Base-by-base conservation (phyloP, 1,140 invertebrate species). In the Prorops nasuta region DNA sequence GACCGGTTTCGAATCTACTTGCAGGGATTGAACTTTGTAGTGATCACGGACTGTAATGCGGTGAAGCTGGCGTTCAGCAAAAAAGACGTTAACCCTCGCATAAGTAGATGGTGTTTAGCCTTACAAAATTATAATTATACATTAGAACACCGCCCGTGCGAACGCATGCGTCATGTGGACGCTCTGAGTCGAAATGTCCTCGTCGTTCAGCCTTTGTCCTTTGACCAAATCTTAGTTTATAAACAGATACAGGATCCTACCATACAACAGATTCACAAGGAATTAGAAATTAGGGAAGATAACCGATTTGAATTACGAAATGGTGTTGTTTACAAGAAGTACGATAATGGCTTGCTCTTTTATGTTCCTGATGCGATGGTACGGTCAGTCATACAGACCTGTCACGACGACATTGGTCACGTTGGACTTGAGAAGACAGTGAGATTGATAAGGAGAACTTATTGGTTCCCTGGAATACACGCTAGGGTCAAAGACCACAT, bases 361-460 rank as follows among this genome's bases (percentile, higher is more conserved):
- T 44, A 45, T 9, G 55, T 57, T 3, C 47, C 47, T 0, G 1
- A 2, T 1, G n/a, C 10, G 0, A 24, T 58, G 20, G 49, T 49
- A 18, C 4, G 7, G 59, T 72, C 59, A 58, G 60, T 48, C 2
- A 2, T 48, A 9, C 14, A n/a, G 14, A 17, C 22, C 3, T 34
- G 22, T 17, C 35, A 40, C 17, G 24, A 48, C 24, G 45, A 48
- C 3, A 22, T 40, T 16, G 45, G 35, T 7, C 45, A 48, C n/a
- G 14, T 37, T 17, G 32, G 32, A 2, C 12, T 17, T 3, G 24
- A 40, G 14, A 48, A 39, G 21, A 38, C 37, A 6, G 1, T n/a
- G 12, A 16, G 15, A 39, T 16, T 16, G 1, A 48, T 48, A 0
- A 21, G 17, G 21, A n/a, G 12, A 15, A 39, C 15, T n/a, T 48